Evolutionary conservation across 92 coral and sea anemone genomes (phyloP).

Genomic region (Actinostola sp.): DNA sequence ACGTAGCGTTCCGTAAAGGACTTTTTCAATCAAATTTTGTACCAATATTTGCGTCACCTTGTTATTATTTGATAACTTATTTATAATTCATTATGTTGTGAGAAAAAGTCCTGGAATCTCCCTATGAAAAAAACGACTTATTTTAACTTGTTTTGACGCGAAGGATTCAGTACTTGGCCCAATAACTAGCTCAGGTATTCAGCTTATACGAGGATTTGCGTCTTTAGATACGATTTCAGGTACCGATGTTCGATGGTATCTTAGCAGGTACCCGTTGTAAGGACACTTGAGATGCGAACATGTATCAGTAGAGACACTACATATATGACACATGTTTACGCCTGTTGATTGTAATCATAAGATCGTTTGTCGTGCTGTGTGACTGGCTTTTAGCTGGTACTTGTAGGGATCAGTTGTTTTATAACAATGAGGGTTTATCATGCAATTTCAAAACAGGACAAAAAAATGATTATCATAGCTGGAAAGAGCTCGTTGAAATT

Average conservation of each 20-base stretch:
- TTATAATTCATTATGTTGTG: slow-evolving; percentile 31
- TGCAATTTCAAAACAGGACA: no score
- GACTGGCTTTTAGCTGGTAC: no score
- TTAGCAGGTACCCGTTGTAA: not conserved
- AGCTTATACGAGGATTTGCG: not conserved
- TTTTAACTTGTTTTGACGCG: not conserved
- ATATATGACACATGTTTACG: no score
- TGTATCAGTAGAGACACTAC: no score
- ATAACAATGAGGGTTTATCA: no score
- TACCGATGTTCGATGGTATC: not conserved
- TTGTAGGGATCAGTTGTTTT: no score
- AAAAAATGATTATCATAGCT: no score
- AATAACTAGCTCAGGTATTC: not conserved
- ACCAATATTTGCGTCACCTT: slow-evolving; percentile 35
- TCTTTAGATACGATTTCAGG: not conserved
- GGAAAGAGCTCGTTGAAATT: no score
- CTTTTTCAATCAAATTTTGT: not conserved
- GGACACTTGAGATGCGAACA: not conserved
- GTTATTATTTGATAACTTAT: slow-evolving; percentile 70
- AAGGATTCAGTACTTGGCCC: not conserved
- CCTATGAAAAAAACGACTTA: not conserved
- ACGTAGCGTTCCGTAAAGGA: slow-evolving; percentile 17
- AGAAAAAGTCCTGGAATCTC: not conserved
- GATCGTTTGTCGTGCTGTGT: no score
- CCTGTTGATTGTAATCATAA: no score